These are phyloP conservation scores for Tachypleus tridentatus DNA, from an alignment of 1,140 invertebrate species.

Conservation along the genomic window DNA sequence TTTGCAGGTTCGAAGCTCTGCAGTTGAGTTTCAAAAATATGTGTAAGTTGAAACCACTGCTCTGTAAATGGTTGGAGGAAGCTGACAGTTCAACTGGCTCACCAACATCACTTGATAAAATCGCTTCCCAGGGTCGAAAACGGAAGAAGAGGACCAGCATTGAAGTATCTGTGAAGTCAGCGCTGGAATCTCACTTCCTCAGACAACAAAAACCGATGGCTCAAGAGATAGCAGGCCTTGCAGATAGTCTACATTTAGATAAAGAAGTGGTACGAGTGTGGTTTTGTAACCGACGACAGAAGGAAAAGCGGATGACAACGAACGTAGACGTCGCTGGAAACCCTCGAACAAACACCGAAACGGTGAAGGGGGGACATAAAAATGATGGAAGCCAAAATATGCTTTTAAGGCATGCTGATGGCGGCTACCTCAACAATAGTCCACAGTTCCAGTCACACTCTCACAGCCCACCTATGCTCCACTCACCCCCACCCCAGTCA, in stretches of 20 bases:
- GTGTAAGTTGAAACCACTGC: constrained; percentile 97
- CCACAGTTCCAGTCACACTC: too few relatives aligned
- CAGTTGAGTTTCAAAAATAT: constrained; percentile 99
- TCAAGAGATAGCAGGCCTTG: constrained; percentile 89
- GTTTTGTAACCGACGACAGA: constrained; percentile 93
- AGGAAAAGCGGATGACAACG: constrained; percentile 74
- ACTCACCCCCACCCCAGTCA: too few relatives aligned
- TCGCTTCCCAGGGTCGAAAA: constrained; percentile 83
- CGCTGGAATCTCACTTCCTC: constrained; percentile 94
- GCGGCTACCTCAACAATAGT: too few relatives aligned
- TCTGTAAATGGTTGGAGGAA: constrained; percentile 99
- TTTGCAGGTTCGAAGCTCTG: constrained; percentile 98
- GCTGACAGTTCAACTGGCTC: constrained; percentile 96
- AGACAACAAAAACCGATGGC: constrained; percentile 98
- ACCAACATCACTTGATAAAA: constrained; percentile 98
- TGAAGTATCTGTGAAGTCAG: constrained; percentile 96
- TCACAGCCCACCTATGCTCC: too few relatives aligned
- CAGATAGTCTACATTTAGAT: constrained; percentile 90
- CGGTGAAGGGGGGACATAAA: too few relatives aligned
- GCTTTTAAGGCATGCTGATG: too few relatives aligned
- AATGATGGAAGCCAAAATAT: too few relatives aligned
- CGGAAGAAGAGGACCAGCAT: constrained; percentile 99
- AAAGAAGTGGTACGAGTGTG: constrained; percentile 92
- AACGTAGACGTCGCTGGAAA: too few relatives aligned
- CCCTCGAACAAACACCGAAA: too few relatives aligned